Base-by-base conservation (phyloP, 2,797 vertebrate genomes). In the Gila robusta region DNA sequence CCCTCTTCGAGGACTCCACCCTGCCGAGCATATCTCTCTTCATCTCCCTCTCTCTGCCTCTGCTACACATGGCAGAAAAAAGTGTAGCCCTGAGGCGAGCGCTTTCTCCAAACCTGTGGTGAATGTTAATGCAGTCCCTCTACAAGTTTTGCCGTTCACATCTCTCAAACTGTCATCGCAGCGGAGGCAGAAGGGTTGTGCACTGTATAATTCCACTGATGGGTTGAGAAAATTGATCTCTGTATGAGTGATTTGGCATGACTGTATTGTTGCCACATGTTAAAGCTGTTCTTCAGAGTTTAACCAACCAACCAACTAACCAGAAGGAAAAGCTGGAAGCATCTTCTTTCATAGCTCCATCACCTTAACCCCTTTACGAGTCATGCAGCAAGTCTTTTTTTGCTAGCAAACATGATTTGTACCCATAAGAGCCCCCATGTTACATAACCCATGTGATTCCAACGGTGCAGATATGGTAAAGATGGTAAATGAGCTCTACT, bases 41-140 rank as follows among this genome's bases (percentile, higher is more conserved):
- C 70, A 74, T 82, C 81, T 74, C 10, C 12, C 66, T 81, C 85
- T 52, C 69, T 82, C 71, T 79, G 84, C 72, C 71, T 89, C 81
- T 56, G 82, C 72, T 77, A 78, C 56, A 77, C 73, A 59, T 37
- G 17, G 56, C 72, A 83, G 85, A 81, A 77, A 49, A 76, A 82
- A 76, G 67, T 39, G 26, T 83, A 74, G 82, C 86, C 89, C 86
- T 67, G 73, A 86, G 86, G 89, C 70, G 23, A 87, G 44, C 28
- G n/a, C 14, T 83, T 26, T 79, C 80, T 47, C 54, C 70, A 69
- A 77, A 86, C 83, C 79, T 76, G 69, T 66, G 70, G 69, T 82
- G 66, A 79, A 54, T 78, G 77, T 70, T 83, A 83, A 88, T 83
- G 49, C 62, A 21, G 19, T 80, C 56, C 71, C 82, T 86, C 86